Evolutionary conservation across 92 coral and sea anemone species (phyloP).

Genomic region (Epizoanthus ramosus): DNA sequence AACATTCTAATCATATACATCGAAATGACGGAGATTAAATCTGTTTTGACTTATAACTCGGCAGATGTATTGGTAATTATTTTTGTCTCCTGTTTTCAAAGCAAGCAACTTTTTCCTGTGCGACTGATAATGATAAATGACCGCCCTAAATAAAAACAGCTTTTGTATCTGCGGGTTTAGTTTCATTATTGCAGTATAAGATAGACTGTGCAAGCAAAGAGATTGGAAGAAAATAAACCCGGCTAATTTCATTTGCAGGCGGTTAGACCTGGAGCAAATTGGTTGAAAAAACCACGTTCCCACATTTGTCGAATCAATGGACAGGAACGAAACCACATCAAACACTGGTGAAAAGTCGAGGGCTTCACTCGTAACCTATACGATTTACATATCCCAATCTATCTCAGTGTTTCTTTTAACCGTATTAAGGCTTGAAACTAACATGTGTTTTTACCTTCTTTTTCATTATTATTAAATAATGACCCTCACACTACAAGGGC

Average conservation of each 20-base stretch:
- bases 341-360: no score
- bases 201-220: not conserved
- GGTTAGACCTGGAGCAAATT: not conserved
- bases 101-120: not conserved
- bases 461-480: no score
- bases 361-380: no score
- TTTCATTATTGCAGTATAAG: not conserved
- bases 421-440: no score
- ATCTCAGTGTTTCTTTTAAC: no score
- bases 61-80: no score
- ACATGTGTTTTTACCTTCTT: no score
- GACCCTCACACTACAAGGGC: no score
- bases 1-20: no score
- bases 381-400: no score
- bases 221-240: not conserved
- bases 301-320: slow-evolving; percentile 10
- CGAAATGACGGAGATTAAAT: no score
- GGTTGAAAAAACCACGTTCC: slow-evolving; percentile 1
- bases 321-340: not conserved
- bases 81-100: not conserved
- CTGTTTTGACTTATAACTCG: no score
- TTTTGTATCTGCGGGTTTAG: not conserved
- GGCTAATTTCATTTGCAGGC: not conserved
- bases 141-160: not conserved
- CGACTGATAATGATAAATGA: not conserved